Base-by-base conservation (phyloP, 1,140 invertebrate species). In the Drosophila lowei region DNA sequence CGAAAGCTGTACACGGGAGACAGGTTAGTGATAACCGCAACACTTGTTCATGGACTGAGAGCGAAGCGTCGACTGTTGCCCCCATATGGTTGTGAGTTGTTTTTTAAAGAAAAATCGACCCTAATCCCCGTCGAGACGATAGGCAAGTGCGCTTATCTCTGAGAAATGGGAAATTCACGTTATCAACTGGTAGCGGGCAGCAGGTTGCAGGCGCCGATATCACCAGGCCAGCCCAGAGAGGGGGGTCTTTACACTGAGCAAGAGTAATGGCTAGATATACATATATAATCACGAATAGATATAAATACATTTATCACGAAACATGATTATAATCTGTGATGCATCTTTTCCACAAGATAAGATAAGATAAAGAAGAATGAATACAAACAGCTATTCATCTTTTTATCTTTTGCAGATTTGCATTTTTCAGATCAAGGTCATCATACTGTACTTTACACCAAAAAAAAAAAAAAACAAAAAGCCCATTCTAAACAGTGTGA, bases 91-190 rank as follows among this genome's bases (percentile, higher is more conserved):
- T 44, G 83, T 57, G 52, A 67, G 61, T 66, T 70, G 67, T 89
- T 79, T 88, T 86, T 86, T 76, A 89, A 89, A 89, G 83, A 72
- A 86, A 61, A 84, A 76, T 63, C 75, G 52, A 58, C 54, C 56
- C 79, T 89, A 83, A 86, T 89, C 78, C 83, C 72, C 62, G 68
- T 16, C 42, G 49, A 58, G 60, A 50, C 53, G 56, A 79, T 59
- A 62, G 67, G 61, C 56, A 58, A 15, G 48, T 47, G 43, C 46
- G 74, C 84, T 85, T 85, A 85, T 85, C 81, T 77, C 60, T 81
- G 73, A 78, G 74, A 81, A 81, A 75, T 74, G 50, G 53, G 56
- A 81, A 81, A 74, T 63, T 41, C 57, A 41, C 66, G 73, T 88
- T 85, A 88, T 85, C 83, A 85, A 47, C 46, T 21, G 28, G 25